These are phyloP conservation scores for Prunella himalayana DNA, from an alignment of 2,113 vertebrate species.

Conservation along the genomic window DNA sequence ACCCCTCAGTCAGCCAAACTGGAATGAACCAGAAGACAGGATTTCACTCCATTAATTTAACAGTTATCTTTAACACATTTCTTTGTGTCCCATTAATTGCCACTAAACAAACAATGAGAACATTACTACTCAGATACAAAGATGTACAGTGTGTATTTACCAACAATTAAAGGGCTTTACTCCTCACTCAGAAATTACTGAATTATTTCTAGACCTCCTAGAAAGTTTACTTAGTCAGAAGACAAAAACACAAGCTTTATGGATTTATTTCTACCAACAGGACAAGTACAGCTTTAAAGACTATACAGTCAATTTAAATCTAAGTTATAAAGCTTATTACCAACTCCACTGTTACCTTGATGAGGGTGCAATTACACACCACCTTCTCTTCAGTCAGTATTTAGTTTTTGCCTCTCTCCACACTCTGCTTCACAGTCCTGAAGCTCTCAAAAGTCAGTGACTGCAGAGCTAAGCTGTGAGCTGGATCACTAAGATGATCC, in stretches of 20 bases:
- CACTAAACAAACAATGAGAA: not conserved
- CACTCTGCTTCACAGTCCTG: not conserved
- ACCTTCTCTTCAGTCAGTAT: not conserved
- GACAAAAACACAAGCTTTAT: not conserved
- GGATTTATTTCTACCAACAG: not conserved
- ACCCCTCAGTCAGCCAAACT: not conserved
- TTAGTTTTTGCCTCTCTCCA: not conserved
- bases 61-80: not conserved
- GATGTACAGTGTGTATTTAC: not conserved
- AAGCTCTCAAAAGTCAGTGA: not conserved
- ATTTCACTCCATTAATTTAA: not conserved
- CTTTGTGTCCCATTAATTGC: not conserved
- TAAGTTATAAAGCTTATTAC: not conserved
- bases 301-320: not conserved
- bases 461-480: not conserved
- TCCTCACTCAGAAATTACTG: not conserved
- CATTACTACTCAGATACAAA: not conserved
- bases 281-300: not conserved
- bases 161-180: not conserved
- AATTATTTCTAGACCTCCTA: not conserved
- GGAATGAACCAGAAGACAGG: not conserved
- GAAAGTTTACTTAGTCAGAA: not conserved
- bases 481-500: not conserved
- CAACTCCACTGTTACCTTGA: not conserved
- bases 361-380: not conserved